Evolutionary conservation across 1,140 invertebrate genomes (phyloP), one percentile per base, ranked within the genome.

Genomic region (Aphaenogaster floridana): DNA sequence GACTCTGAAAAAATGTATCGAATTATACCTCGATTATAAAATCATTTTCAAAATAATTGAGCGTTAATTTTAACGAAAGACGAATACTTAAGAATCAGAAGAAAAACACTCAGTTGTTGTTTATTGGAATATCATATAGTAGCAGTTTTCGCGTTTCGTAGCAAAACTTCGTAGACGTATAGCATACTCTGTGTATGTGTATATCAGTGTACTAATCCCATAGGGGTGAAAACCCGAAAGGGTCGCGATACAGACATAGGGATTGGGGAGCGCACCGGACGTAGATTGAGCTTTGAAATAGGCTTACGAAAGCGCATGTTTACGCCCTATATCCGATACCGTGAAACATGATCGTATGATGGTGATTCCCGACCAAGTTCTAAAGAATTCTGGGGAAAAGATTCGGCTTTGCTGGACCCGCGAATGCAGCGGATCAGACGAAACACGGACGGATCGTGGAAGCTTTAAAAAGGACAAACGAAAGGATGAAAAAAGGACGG

Each of bases 271-370:
- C 64, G 34, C 8, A 80, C 34, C n/a, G 63, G 34, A 80, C 63
- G 48, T 80, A 68, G 48, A 69, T 81, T 42, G 39, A 81, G 36
- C 79, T 81, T 81, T 81, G 36, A 81, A 81, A 45, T 21, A 71
- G 8, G 50, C 66, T 81, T 69, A 81, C 21, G 36, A 59, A 71
- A 71, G 39, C 66, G 79, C 66, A 21, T 81, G 50, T 81, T 81
- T 57, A 81, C 39, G 61, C 21, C 50, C 50, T 81, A 81, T 34
- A 71, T 81, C 50, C 34, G 64, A 81, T 42, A 71, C 13, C 11
- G 21, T 39, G n/a, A 81, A 71, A 81, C 39, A 81, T 71, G 64
- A 71, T 81, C 78, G 9, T 63, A 39, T 69, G n/a, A 13, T 52
- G 9, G 45, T 64, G 28, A 64, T 81, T 81, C 64, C n/a, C 48